Percentiles rank a stretch among this genome's conserved stretches.
These are phyloP conservation scores for Diplazon laetatorius DNA, from an alignment of 2,888 invertebrate species.

Conservation along the genomic window DNA sequence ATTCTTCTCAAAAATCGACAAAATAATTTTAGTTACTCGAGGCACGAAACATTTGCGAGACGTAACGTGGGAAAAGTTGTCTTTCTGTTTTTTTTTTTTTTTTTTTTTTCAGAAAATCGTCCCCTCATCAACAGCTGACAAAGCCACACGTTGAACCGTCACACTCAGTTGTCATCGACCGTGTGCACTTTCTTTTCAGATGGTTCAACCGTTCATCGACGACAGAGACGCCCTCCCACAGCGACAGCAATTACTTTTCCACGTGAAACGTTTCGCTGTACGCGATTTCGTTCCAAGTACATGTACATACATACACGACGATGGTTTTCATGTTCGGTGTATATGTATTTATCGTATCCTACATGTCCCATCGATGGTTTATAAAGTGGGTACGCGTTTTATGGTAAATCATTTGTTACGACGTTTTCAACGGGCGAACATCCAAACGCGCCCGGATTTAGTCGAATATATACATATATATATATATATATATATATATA, in stretches of 20 bases:
- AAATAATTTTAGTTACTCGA: constrained; percentile 28
- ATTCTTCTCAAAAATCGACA: not conserved
- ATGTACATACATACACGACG: not conserved
- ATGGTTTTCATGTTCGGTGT: constrained; percentile 30
- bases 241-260: constrained; percentile 23
- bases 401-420: constrained; percentile 60
- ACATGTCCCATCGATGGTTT: constrained; percentile 45
- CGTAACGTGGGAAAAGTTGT: constrained; percentile 27
- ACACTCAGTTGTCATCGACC: constrained; percentile 50
- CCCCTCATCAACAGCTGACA: constrained; percentile 61
- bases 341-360: constrained; percentile 33
- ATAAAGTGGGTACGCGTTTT: constrained; percentile 48
- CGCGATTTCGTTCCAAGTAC: not conserved
- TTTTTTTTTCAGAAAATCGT: too few relatives aligned
- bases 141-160: constrained; percentile 56
- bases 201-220: constrained; percentile 8
- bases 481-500: too few relatives aligned
- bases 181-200: not conserved
- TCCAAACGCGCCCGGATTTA: constrained; percentile 14
- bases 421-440: constrained; percentile 56
- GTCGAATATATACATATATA: constrained; percentile 12
- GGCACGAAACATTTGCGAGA: constrained; percentile 14
- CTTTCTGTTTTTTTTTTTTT: too few relatives aligned
- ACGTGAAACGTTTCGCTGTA: constrained; percentile 8
- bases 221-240: constrained; percentile 14